Evolutionary conservation across 2,888 invertebrate genomes (phyloP).

Genomic region (Axea sp.): DNA sequence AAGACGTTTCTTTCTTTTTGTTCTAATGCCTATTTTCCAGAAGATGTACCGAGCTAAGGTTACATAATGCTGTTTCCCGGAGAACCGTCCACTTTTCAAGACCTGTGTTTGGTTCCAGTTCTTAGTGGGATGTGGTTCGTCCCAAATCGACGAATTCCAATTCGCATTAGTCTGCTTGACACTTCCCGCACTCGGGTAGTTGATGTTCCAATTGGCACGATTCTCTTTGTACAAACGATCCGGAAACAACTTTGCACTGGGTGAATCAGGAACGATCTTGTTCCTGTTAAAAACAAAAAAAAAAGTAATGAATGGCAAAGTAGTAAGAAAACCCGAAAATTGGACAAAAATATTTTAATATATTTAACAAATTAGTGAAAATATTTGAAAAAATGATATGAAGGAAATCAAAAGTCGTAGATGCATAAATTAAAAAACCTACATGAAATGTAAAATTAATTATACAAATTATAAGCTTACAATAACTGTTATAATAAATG

Average conservation of each 20-base stretch:
- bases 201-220: slow-evolving; percentile 80
- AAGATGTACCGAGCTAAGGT: slow-evolving; percentile 89
- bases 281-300: slow-evolving; percentile 64
- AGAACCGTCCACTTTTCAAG: slow-evolving; percentile 74
- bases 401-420: too few relatives aligned
- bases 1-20: too few relatives aligned
- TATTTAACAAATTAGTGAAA: too few relatives aligned
- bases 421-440: too few relatives aligned
- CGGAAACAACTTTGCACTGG: slow-evolving; percentile 70
- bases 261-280: slow-evolving; percentile 72
- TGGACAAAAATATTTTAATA: too few relatives aligned
- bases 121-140: slow-evolving; percentile 69
- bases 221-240: slow-evolving; percentile 79
- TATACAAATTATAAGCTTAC: too few relatives aligned
- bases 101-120: slow-evolving; percentile 71
- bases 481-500: too few relatives aligned
- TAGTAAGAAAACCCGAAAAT: too few relatives aligned
- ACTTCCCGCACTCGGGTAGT: slow-evolving; percentile 74
- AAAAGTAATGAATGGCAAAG: slow-evolving; percentile 6
- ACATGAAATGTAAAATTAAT: too few relatives aligned
- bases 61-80: slow-evolving; percentile 88
- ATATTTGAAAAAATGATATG: too few relatives aligned
- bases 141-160: slow-evolving; percentile 75
- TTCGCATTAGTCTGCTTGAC: slow-evolving; percentile 72
- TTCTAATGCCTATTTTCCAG: too few relatives aligned